These are phyloP conservation scores for Limosa lapponica DNA, from an alignment of 2,797 vertebrate genomes.

Conservation along the genomic window DNA sequence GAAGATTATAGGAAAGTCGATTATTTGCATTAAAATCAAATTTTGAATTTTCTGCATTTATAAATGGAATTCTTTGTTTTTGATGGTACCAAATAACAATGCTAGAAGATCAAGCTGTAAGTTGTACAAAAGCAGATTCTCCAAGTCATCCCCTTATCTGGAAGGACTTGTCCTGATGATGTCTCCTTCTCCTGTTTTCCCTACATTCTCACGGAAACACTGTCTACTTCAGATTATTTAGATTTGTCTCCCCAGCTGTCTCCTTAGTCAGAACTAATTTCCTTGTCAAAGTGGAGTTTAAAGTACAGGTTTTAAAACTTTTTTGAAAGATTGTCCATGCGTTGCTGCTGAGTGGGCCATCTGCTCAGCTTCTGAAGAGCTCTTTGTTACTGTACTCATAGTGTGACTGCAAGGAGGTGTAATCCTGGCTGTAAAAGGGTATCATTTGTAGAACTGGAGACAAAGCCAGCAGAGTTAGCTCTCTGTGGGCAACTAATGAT, in stretches of 20 bases:
- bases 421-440: neutral
- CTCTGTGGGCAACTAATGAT: neutral
- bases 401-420: neutral
- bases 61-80: neutral
- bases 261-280: neutral
- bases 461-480: neutral
- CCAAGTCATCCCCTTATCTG: neutral
- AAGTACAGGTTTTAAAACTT: neutral
- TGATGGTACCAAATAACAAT: neutral
- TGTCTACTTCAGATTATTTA: neutral
- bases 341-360: neutral
- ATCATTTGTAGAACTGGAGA: neutral
- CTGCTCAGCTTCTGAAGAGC: neutral
- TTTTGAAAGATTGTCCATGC: neutral
- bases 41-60: neutral
- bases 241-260: neutral
- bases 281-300: neutral
- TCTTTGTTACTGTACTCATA: neutral
- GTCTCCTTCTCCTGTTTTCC: neutral
- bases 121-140: neutral
- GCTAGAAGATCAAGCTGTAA: neutral
- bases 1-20: neutral
- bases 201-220: neutral
- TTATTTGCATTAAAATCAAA: neutral
- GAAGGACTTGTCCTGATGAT: neutral